phyloP scores from a whole-genome alignment of 2,797 vertebrate genomes.

The Champsocephalus gunnari region DNA sequence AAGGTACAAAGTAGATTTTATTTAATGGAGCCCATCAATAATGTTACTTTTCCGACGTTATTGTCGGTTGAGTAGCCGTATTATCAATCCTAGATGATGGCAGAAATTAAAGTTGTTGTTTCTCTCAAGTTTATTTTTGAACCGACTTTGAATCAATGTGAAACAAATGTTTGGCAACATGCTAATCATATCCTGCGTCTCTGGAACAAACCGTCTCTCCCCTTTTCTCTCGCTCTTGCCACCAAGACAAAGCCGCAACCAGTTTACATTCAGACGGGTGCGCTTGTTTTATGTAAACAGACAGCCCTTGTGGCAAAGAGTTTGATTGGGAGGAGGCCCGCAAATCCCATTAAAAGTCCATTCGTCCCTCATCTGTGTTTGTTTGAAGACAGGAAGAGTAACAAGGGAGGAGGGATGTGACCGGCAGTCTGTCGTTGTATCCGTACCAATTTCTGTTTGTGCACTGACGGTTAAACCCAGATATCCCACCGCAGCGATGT shows the following conservation, averaged over 20 bases:
- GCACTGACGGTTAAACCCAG: conserved; percentile 59
- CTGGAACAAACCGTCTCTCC: conserved; percentile 58
- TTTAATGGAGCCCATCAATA: conserved; percentile 82
- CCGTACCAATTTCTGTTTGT: conserved; percentile 73
- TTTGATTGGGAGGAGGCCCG: conserved; percentile 86
- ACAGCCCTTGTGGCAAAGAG: conserved; percentile 76
- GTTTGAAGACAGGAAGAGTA: conserved; percentile 81
- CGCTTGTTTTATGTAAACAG: conserved; percentile 83
- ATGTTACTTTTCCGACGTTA: conserved; percentile 67
- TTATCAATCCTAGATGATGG: conserved; percentile 72
- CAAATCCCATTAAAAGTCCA: conserved; percentile 87
- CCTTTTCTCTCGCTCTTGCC: conserved; percentile 45
- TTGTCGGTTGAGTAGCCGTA: conserved; percentile 63
- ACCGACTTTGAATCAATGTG: conserved; percentile 70
- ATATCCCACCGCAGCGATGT: conserved; percentile 46
- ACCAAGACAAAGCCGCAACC: conserved; percentile 73
- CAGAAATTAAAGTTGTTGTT: conserved; percentile 59
- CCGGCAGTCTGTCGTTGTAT: conserved; percentile 57
- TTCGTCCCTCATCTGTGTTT: conserved; percentile 76
- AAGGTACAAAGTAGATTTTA: conserved; percentile 67
- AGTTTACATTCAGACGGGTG: conserved; percentile 81
- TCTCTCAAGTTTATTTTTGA: conserved; percentile 50
- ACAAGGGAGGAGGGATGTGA: conserved; percentile 63
- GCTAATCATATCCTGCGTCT: conserved; percentile 67
- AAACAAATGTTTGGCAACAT: conserved; percentile 83